A percentile compares a stretch with the other conserved stretches of the same genome.
Conservation (phyloP, 2,797 vertebrate species). For the Eutrigla gurnardus region DNA sequence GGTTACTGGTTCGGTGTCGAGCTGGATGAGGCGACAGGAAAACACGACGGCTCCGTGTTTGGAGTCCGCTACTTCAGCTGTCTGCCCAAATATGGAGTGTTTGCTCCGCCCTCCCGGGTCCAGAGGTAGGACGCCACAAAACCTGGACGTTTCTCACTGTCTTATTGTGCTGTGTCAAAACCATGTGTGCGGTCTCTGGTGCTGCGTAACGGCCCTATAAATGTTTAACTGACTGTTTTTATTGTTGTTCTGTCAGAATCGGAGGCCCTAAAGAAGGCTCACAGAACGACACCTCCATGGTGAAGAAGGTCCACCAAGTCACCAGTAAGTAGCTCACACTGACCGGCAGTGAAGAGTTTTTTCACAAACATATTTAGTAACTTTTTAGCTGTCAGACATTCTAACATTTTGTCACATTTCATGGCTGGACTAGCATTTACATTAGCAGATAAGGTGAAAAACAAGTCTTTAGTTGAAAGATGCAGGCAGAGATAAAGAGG, state of each 20-base stretch:
- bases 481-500: too few species aligned
- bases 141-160: background rate
- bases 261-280: slow-evolving; percentile 88
- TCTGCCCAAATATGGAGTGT: slow-evolving; percentile 91
- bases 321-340: slow-evolving; percentile 86
- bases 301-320: slow-evolving; percentile 95
- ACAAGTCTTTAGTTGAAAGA: too few species aligned
- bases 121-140: slow-evolving; percentile 84
- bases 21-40: slow-evolving; percentile 91
- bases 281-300: slow-evolving; percentile 81
- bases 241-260: slow-evolving; percentile 78
- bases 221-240: background rate
- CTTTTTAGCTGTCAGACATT: too few species aligned
- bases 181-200: background rate
- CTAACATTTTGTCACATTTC: too few species aligned
- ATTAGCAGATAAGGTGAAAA: too few species aligned
- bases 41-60: slow-evolving; percentile 94
- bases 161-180: background rate
- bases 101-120: slow-evolving; percentile 93
- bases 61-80: slow-evolving; percentile 95
- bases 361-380: background rate
- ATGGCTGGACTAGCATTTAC: too few species aligned
- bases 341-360: background rate
- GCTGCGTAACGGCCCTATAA: too few species aligned
- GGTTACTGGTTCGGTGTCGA: slow-evolving; percentile 95